Evolutionary conservation across 2,888 invertebrate species (phyloP).

Genomic region (Danaus chrysippus): DNA sequence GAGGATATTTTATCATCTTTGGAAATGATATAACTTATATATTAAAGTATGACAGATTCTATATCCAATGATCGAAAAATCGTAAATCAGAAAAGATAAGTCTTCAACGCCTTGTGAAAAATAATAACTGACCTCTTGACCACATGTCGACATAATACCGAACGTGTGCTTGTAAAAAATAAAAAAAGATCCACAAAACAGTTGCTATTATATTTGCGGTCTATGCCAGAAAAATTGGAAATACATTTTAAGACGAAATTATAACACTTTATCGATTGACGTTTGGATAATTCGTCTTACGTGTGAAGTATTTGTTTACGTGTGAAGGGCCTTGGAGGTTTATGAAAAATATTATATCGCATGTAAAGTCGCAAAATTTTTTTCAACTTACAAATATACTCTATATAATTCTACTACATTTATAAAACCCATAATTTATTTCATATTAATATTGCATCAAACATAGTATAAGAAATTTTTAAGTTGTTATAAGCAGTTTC

Average conservation of each 20-base stretch:
- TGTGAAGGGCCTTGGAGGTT: conserved; percentile 3
- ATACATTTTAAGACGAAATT: conserved; percentile 51
- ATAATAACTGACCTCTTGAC: conserved; percentile 65
- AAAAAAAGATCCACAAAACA: conserved; percentile 68
- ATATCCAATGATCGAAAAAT: conserved; percentile 1
- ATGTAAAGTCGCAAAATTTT: too few species aligned
- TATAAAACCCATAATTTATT: too few species aligned
- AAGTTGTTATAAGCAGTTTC: too few species aligned
- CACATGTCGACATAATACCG: conserved; percentile 71
- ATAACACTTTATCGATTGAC: conserved; percentile 33
- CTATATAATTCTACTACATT: too few species aligned
- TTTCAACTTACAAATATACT: too few species aligned
- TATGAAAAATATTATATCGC: neutral
- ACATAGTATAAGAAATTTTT: too few species aligned
- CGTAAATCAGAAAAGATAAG: conserved; percentile 31
- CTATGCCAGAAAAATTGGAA: conserved; percentile 60
- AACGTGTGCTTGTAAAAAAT: conserved; percentile 67
- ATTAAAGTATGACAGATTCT: neutral
- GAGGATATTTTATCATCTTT: neutral
- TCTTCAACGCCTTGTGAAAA: conserved; percentile 50
- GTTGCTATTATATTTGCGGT: conserved; percentile 63
- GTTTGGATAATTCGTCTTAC: conserved; percentile 31
- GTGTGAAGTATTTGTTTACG: conserved; percentile 25
- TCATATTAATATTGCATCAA: too few species aligned
- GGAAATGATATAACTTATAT: too few species aligned